A percentile compares a stretch with the other conserved stretches of the same genome.
Conservation (phyloP, 2,113 vertebrate species). For the Alectura lathami region DNA sequence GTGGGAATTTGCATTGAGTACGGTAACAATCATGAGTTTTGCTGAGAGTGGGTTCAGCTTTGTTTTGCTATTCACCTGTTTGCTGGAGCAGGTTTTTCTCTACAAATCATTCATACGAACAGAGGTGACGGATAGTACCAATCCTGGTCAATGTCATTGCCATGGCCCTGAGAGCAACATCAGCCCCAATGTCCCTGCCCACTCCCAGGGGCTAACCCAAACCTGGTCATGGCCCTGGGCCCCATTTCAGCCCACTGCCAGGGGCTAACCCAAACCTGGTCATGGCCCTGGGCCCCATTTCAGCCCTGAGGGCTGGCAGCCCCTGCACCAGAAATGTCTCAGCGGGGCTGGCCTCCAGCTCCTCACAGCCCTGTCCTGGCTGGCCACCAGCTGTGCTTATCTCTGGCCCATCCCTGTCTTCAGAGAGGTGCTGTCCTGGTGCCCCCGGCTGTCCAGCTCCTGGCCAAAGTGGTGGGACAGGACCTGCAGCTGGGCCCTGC, state of each 20-base stretch:
- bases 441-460: background rate
- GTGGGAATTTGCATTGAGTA: background rate
- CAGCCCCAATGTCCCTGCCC: background rate
- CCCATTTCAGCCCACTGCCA: background rate
- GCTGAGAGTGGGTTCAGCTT: background rate
- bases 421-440: background rate
- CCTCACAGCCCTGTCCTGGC: background rate
- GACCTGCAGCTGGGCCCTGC: background rate
- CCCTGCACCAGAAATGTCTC: background rate
- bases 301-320: background rate
- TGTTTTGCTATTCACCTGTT: background rate
- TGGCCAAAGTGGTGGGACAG: background rate
- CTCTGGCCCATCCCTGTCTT: background rate
- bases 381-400: background rate
- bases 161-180: background rate
- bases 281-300: background rate
- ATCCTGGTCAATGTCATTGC: background rate
- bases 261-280: fast-evolving
- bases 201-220: fast-evolving
- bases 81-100: background rate
- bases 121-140: background rate
- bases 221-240: background rate
- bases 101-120: background rate
- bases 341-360: background rate
- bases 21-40: background rate